Percentiles rank a stretch among this genome's conserved stretches.
Conservation (phyloP, 2,113 vertebrate species). For the Alaudala cheleensis region DNA sequence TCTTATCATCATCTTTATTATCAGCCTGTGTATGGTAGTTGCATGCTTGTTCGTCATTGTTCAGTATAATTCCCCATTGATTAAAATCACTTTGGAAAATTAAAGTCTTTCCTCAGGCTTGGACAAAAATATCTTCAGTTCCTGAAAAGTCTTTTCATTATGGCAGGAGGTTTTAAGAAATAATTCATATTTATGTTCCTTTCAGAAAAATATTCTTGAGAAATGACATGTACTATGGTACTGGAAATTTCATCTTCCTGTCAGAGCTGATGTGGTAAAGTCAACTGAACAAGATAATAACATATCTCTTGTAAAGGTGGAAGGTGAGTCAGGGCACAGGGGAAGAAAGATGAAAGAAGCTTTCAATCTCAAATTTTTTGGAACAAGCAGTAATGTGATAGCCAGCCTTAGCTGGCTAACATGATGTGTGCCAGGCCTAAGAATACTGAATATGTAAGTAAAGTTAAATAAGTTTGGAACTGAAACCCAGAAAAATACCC, state of each 20-base stretch:
- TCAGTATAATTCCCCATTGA: conserved; percentile 39
- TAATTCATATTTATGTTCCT: conserved; percentile 63
- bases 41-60: not conserved
- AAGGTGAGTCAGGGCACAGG: conserved; percentile 57
- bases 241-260: conserved; percentile 68
- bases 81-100: conserved; percentile 61
- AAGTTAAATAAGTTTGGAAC: not conserved
- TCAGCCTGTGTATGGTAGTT: conserved; percentile 17
- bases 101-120: conserved; percentile 45
- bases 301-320: conserved; percentile 49
- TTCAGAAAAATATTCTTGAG: conserved; percentile 55
- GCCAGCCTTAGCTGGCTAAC: not conserved
- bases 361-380: conserved; percentile 21
- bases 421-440: not conserved
- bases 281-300: conserved; percentile 69
- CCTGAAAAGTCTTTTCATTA: conserved; percentile 47
- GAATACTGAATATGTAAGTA: not conserved
- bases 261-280: conserved; percentile 61
- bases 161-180: not conserved
- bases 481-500: not conserved
- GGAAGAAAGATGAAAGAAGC: conserved; percentile 44
- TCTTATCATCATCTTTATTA: conserved; percentile 18
- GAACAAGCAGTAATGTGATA: not conserved
- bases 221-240: conserved; percentile 34
- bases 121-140: conserved; percentile 45